Evolutionary conservation across 2,888 invertebrate species (phyloP), one percentile per base, ranked within the genome.

Genomic region (Andrena dorsata): DNA sequence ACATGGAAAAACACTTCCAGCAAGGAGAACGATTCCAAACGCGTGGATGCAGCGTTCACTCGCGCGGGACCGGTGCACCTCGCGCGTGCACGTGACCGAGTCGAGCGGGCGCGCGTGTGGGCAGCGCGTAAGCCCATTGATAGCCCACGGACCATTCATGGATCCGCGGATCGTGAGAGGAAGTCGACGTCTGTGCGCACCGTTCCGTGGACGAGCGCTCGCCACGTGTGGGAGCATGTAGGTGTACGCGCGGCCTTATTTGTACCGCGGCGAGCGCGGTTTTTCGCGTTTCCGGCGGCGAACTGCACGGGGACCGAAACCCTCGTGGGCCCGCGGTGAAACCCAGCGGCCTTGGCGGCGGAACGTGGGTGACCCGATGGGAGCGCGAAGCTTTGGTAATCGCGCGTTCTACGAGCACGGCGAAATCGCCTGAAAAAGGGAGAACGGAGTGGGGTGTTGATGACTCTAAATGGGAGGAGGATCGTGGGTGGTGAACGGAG

Each of bases 61-160:
- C 86, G 86, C 85, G 85, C 80, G 86, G 86, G 85, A 85, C 80
- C 35, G 30, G 13, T 13, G 51, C 28, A 32, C 3, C 56, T 51
- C 16, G 30, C 82, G 81, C 76, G 68, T 76, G 78, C 82, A 79
- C 83, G 79, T 64, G 70, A 77, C 58, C 56, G 65, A 53, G 53
- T 30, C 47, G 66, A 72, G 56, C 60, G 61, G 53, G 69, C 35
- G 28, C 64, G 76, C 79, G 86, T 82, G 88, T 87, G 84, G 87
- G 88, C 85, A 84, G 82, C 75, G 82, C 76, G 82, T 79, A 73
- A 81, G 88, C 88, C 89, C 91, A 92, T 92, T 92, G 91, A 92
- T 92, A 90, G 84, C 90, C 90, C 91, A 91, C 91, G 86, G 76
- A 89, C 90, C 91, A 92, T 92, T 92, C 91, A 92, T 91, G 91